A percentile compares a stretch with the other conserved stretches of the same genome.
Evolutionary conservation across 2,113 vertebrate species (phyloP).

Genomic region (Brachyhypopomus occidentalis): DNA sequence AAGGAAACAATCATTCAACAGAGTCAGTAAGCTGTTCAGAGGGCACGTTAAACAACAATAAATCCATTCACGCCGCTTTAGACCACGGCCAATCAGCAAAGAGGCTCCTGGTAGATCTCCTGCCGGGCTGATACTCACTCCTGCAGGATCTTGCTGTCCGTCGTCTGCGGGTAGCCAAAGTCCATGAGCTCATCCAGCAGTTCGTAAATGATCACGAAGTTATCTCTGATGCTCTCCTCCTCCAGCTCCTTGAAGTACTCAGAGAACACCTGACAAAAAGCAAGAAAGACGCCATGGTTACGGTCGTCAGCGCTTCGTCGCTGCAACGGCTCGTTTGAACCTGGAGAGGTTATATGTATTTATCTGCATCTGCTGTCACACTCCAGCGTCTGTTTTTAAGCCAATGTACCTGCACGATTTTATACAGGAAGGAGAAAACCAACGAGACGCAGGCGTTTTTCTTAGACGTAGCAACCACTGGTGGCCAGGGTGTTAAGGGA

Average conservation of each 20-base stretch:
- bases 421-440: conserved; percentile 98
- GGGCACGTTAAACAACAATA: too few relatives aligned
- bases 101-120: background rate
- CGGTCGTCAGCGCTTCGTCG: too few relatives aligned
- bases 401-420: conserved; percentile 91
- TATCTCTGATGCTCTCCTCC: conserved; percentile 98
- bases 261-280: conserved; percentile 85
- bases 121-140: conserved; percentile 80
- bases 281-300: background rate
- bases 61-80: too few relatives aligned
- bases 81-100: background rate
- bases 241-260: conserved; percentile 99
- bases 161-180: conserved; percentile 97
- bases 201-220: conserved; percentile 99
- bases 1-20: too few relatives aligned
- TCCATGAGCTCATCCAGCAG: conserved; percentile 98
- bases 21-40: too few relatives aligned
- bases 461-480: conserved; percentile 98
- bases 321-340: too few relatives aligned
- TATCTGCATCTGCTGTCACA: background rate
- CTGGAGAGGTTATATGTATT: too few relatives aligned
- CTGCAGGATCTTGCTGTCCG: conserved; percentile 98
- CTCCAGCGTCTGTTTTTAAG: background rate
- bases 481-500: conserved; percentile 70
- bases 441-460: conserved; percentile 96